phyloP scores from a whole-genome alignment of 2,113 vertebrate genomes.

The Rissa tridactyla region DNA sequence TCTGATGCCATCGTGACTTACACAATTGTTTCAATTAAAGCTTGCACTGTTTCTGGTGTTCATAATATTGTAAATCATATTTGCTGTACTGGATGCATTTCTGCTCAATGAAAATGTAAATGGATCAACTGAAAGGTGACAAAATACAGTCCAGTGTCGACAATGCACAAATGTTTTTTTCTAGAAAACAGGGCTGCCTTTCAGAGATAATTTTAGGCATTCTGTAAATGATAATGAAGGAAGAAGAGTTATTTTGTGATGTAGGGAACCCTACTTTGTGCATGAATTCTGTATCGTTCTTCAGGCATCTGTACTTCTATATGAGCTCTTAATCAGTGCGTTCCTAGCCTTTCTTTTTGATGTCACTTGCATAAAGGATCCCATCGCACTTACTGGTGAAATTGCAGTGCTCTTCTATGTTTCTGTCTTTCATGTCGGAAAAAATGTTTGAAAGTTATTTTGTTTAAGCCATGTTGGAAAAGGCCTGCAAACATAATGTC shows the following conservation, averaged over 20 bases:
- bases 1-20: not conserved
- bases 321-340: not conserved
- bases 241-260: not conserved
- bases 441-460: not conserved
- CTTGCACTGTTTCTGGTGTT: not conserved
- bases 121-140: not conserved
- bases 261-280: not conserved
- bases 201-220: not conserved
- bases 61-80: not conserved
- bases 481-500: not conserved
- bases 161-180: not conserved
- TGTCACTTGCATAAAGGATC: not conserved
- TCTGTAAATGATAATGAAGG: not conserved
- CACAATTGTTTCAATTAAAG: not conserved
- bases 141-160: not conserved
- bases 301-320: not conserved
- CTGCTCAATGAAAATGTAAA: not conserved
- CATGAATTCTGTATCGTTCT: not conserved
- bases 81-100: not conserved
- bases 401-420: not conserved
- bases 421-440: not conserved
- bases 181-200: not conserved
- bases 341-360: not conserved
- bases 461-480: not conserved
- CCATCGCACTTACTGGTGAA: not conserved